These are phyloP conservation scores for Platyrinchus mystaceus DNA, from an alignment of 2,797 vertebrate genomes.

Conservation along the genomic window DNA sequence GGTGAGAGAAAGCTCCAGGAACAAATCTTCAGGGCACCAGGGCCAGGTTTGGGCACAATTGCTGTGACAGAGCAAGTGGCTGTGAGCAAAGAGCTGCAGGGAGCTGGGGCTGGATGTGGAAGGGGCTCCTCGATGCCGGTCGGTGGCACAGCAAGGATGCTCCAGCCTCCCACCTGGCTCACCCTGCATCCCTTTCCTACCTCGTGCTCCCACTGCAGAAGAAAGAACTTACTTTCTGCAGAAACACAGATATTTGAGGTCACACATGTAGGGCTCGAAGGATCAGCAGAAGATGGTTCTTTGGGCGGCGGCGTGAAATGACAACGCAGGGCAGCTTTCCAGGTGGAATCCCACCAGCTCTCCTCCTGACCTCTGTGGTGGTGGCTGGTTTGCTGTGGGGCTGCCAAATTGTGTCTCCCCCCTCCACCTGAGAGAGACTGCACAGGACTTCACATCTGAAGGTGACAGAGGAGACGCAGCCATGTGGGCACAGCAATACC, in stretches of 20 bases:
- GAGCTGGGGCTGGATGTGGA: not conserved
- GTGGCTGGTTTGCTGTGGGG: not conserved
- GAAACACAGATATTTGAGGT: not conserved
- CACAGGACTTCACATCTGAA: not conserved
- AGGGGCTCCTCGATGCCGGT: not conserved
- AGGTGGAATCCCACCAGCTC: not conserved
- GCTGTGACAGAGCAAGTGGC: not conserved
- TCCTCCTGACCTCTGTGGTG: not conserved
- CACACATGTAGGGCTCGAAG: not conserved
- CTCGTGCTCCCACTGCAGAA: not conserved
- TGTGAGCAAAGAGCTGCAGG: not conserved
- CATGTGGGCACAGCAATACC: accelerated
- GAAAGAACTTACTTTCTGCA: not conserved
- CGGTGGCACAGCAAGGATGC: not conserved
- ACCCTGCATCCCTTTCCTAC: not conserved
- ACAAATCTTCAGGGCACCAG: not conserved
- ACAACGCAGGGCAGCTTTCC: not conserved
- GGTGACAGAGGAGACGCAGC: not conserved
- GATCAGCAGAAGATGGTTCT: not conserved
- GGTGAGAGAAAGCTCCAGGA: not conserved
- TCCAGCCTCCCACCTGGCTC: not conserved
- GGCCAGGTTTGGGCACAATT: not conserved
- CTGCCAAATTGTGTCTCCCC: not conserved
- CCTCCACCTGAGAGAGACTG: not conserved
- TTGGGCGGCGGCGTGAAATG: not conserved